phyloP scores from a whole-genome alignment of 2,888 invertebrate genomes.

The Elysia crispata region DNA sequence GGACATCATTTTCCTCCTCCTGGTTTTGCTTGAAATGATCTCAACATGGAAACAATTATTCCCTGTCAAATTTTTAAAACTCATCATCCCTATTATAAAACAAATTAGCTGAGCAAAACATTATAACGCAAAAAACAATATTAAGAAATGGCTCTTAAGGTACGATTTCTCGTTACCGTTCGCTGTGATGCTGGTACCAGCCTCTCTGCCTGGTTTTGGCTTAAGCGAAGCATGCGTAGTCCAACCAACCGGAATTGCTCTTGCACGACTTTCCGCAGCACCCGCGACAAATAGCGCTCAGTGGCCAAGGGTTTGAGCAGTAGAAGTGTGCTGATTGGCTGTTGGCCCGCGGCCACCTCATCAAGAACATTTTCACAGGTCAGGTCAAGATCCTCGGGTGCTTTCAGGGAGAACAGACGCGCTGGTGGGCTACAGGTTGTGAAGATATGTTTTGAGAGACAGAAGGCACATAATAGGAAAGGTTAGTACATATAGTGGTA shows the following conservation, averaged over 20 bases:
- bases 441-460: neutral
- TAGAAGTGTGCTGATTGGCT: conserved; percentile 66
- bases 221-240: conserved; percentile 59
- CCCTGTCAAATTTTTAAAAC: no score
- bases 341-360: conserved; percentile 67
- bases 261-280: conserved; percentile 68
- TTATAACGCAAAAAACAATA: no score
- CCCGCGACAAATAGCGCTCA: conserved; percentile 64
- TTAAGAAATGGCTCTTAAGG: no score
- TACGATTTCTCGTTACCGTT: conserved; percentile 51
- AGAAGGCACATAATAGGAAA: neutral
- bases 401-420: conserved; percentile 19
- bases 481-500: no score
- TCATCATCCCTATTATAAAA: no score
- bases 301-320: conserved; percentile 71
- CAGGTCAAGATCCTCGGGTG: conserved; percentile 32
- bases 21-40: no score
- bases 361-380: conserved; percentile 59
- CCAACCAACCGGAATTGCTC: conserved; percentile 71
- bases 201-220: conserved; percentile 51
- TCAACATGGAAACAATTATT: no score
- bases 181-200: conserved; percentile 55
- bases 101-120: no score
- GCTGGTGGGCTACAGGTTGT: neutral
- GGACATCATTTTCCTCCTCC: no score